Percentiles rank a stretch among this genome's conserved stretches.
These are phyloP conservation scores for Subacronicta megacephala DNA, from an alignment of 2,888 invertebrate genomes.

Conservation along the genomic window DNA sequence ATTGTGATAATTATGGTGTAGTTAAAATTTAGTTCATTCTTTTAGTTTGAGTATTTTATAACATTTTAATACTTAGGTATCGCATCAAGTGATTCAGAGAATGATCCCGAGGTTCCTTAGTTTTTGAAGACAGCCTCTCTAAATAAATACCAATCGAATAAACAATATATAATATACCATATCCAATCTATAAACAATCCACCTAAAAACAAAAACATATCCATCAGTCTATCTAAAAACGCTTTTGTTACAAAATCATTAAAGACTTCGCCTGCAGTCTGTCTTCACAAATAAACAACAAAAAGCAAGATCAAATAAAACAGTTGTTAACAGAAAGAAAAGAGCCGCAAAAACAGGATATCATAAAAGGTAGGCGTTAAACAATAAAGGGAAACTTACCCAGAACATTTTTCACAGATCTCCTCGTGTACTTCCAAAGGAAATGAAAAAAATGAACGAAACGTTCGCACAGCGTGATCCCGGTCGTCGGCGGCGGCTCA, in stretches of 20 bases:
- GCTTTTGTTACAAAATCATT: background rate
- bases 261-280: background rate
- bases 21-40: no score
- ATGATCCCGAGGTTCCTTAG: no score
- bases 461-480: constrained; percentile 71
- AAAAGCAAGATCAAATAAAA: constrained; percentile 14
- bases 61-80: no score
- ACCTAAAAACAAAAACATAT: background rate
- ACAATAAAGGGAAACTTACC: constrained; percentile 71
- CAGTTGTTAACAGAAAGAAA: constrained; percentile 24
- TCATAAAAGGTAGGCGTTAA: constrained; percentile 45
- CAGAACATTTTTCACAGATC: constrained; percentile 70
- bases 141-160: no score
- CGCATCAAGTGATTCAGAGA: no score
- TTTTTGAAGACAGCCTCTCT: no score
- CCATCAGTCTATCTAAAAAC: background rate
- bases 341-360: constrained; percentile 35
- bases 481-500: constrained; percentile 60
- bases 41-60: no score
- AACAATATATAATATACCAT: no score
- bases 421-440: constrained; percentile 75
- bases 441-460: constrained; percentile 74
- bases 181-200: background rate
- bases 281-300: constrained; percentile 6
- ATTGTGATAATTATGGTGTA: no score